phyloP scores from a whole-genome alignment of 2,888 invertebrate species.

The Ischnura elegans region DNA sequence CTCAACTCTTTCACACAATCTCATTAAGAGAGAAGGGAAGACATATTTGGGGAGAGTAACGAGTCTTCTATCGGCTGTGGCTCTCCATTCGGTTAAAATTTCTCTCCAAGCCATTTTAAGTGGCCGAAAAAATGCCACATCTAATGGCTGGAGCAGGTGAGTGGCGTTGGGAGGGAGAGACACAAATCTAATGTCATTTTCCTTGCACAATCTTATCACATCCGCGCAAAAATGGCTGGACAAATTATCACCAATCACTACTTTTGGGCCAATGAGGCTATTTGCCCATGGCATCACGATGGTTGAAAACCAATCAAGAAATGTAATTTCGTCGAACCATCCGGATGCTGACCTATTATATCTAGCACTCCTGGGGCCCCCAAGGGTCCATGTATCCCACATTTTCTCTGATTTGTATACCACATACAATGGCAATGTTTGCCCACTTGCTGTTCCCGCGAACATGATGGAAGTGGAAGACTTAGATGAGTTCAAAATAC shows the following conservation, averaged over 20 bases:
- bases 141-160: constrained; percentile 74
- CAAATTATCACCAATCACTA: constrained; percentile 76
- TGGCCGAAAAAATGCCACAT: constrained; percentile 73
- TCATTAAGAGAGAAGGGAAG: too few species aligned
- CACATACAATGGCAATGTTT: background rate
- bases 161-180: constrained; percentile 74
- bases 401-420: background rate
- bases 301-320: constrained; percentile 64
- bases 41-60: too few species aligned
- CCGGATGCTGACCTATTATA: background rate
- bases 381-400: background rate
- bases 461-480: background rate
- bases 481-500: background rate
- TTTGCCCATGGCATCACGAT: constrained; percentile 72
- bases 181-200: constrained; percentile 74
- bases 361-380: background rate
- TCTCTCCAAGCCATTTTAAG: constrained; percentile 39
- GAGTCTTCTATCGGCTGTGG: too few species aligned
- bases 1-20: too few species aligned
- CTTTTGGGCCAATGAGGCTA: constrained; percentile 72
- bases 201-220: constrained; percentile 73
- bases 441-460: constrained; percentile 4
- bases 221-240: constrained; percentile 73
- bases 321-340: background rate
- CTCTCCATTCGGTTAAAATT: background rate